These are phyloP conservation scores for Apodemia mormo DNA, from an alignment of 2,888 invertebrate genomes.

Conservation along the genomic window DNA sequence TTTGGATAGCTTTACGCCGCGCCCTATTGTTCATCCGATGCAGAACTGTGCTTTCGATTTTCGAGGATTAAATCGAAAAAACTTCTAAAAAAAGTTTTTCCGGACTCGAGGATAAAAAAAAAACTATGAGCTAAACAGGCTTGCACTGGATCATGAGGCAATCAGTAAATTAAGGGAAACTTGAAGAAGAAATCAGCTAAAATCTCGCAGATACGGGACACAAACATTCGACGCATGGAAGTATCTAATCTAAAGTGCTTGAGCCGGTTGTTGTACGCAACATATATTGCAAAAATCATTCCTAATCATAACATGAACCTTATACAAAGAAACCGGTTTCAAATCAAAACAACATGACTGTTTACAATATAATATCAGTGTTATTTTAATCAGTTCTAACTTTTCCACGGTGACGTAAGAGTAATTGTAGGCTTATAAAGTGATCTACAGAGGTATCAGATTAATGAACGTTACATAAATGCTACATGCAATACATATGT, in stretches of 20 bases:
- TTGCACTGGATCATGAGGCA: too few species aligned
- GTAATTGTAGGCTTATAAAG: too few species aligned
- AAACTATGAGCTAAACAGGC: too few species aligned
- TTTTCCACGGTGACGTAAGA: not conserved
- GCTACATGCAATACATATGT: too few species aligned
- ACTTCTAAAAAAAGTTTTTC: too few species aligned
- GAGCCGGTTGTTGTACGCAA: conserved; percentile 5
- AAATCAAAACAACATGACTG: conserved; percentile 4
- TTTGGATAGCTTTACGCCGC: too few species aligned
- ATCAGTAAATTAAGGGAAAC: not conserved
- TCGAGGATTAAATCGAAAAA: too few species aligned
- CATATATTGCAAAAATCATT: not conserved
- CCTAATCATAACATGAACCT: not conserved
- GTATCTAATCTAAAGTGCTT: not conserved
- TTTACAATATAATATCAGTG: conserved; percentile 5
- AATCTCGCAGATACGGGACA: not conserved
- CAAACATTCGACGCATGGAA: not conserved
- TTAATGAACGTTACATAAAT: too few species aligned
- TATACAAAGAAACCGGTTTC: conserved; percentile 5
- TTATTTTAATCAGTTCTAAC: not conserved
- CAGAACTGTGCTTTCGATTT: too few species aligned
- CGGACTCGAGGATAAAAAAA: too few species aligned
- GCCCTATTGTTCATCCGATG: too few species aligned
- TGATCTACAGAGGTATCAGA: too few species aligned
- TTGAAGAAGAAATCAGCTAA: not conserved